A percentile compares a stretch with the other conserved stretches of the same genome.
These are phyloP conservation scores for Aphidius ervi DNA, from an alignment of 1,140 invertebrate species.

Conservation along the genomic window DNA sequence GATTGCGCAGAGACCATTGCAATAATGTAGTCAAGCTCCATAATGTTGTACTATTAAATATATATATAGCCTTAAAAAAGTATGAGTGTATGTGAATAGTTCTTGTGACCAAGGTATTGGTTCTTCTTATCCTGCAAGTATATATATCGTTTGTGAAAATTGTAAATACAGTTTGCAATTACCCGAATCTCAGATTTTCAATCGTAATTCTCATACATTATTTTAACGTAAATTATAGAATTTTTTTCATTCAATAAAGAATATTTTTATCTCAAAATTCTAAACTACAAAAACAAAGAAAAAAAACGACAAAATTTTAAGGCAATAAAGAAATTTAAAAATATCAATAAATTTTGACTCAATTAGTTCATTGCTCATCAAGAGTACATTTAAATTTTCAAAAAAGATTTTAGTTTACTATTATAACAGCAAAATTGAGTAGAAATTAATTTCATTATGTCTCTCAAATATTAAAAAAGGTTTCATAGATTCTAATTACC, in stretches of 20 bases:
- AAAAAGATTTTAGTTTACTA: no score
- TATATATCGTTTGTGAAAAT: conserved; percentile 43
- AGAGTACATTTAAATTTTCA: no score
- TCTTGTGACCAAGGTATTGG: conserved; percentile 34
- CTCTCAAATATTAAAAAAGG: no score
- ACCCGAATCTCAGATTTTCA: conserved; percentile 18
- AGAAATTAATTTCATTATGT: no score
- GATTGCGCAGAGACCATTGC: conserved; percentile 19
- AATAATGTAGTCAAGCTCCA: not conserved
- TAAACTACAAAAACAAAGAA: not conserved
- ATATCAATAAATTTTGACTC: no score
- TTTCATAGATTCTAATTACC: no score
- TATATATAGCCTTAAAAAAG: conserved; percentile 1
- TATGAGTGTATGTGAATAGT: conserved; percentile 5
- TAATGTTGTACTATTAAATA: not conserved
- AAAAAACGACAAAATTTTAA: not conserved
- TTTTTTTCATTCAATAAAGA: not conserved
- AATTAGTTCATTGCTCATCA: no score
- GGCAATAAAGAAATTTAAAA: no score
- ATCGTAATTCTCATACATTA: not conserved
- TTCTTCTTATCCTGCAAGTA: conserved; percentile 7
- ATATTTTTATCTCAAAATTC: conserved; percentile 2
- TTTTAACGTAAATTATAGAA: not conserved
- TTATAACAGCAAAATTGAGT: no score
- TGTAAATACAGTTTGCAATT: conserved; percentile 38